Evolutionary conservation across 2,888 invertebrate genomes (phyloP).

Genomic region (Proisotoma minuta): DNA sequence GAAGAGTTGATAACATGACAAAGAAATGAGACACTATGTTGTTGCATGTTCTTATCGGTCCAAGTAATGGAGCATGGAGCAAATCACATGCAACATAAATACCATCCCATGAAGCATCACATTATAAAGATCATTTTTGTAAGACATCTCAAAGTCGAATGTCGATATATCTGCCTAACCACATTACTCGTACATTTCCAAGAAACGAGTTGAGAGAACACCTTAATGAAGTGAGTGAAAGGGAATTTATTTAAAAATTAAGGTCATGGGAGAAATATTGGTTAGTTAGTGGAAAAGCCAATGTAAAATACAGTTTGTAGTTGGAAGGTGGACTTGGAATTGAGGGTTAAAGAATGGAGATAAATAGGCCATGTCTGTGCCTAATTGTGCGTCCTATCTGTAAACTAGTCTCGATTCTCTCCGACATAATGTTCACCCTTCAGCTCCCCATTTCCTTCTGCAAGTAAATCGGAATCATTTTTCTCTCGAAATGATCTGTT

Average conservation of each 20-base stretch:
- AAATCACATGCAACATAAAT: background rate
- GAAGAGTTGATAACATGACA: background rate
- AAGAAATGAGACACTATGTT: background rate
- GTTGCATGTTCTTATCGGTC: background rate
- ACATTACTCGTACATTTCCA: background rate
- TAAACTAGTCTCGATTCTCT: conserved; percentile 30
- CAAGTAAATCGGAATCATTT: conserved; percentile 28
- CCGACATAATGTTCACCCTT: conserved; percentile 4
- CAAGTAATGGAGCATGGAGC: background rate
- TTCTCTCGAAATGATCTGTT: conserved; percentile 8
- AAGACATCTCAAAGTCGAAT: no score
- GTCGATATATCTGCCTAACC: no score
- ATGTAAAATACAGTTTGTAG: background rate
- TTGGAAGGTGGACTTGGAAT: conserved; percentile 2
- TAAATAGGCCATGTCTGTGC: conserved; percentile 44
- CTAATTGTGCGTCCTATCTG: conserved; percentile 43
- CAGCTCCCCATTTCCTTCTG: conserved; percentile 19
- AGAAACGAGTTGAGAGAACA: background rate
- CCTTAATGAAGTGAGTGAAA: background rate
- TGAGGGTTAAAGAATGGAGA: conserved; percentile 31
- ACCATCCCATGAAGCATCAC: no score
- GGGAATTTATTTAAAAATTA: background rate
- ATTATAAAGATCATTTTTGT: no score
- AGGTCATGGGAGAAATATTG: background rate
- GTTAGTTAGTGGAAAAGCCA: conserved; percentile 5